Conservation (phyloP, 2,888 invertebrate species). For the Drosophila merina region DNA sequence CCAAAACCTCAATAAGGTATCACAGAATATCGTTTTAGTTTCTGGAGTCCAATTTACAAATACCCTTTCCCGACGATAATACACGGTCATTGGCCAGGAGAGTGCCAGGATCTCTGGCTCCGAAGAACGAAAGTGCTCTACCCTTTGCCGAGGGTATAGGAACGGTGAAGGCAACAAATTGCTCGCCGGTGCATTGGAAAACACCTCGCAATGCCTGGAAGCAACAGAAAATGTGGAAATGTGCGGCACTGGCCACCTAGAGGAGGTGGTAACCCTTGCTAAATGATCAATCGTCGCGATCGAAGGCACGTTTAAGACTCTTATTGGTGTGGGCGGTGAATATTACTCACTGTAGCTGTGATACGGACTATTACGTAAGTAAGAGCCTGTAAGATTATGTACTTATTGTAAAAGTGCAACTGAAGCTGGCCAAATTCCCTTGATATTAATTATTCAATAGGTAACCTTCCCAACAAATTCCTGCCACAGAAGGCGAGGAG, state of each 20-base stretch:
- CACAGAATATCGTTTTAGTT: background rate
- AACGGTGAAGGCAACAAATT: constrained; percentile 62
- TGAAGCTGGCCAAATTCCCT: constrained; percentile 2
- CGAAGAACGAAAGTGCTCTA: background rate
- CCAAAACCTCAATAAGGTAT: constrained; percentile 27
- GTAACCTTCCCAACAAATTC: constrained; percentile 32
- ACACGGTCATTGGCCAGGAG: background rate
- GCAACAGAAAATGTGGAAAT: constrained; percentile 40
- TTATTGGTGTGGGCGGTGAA: constrained; percentile 28
- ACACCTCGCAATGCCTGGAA: constrained; percentile 67
- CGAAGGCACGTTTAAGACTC: constrained; percentile 63
- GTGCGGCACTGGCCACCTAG: constrained; percentile 9
- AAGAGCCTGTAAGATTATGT: constrained; percentile 31
- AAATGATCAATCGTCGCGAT: constrained; percentile 81
- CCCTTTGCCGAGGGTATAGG: constrained; percentile 18
- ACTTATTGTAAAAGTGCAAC: constrained; percentile 32
- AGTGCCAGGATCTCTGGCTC: background rate
- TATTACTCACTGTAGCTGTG: constrained; percentile 54
- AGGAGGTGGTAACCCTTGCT: constrained; percentile 44
- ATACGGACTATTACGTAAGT: constrained; percentile 66
- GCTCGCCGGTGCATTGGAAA: constrained; percentile 56
- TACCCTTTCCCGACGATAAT: background rate
- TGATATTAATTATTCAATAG: constrained; percentile 33
- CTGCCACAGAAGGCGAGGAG: constrained; percentile 17
- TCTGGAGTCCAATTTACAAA: background rate